Conservation (phyloP, 64 coral and sea anemone species). For the Actinia equina region DNA sequence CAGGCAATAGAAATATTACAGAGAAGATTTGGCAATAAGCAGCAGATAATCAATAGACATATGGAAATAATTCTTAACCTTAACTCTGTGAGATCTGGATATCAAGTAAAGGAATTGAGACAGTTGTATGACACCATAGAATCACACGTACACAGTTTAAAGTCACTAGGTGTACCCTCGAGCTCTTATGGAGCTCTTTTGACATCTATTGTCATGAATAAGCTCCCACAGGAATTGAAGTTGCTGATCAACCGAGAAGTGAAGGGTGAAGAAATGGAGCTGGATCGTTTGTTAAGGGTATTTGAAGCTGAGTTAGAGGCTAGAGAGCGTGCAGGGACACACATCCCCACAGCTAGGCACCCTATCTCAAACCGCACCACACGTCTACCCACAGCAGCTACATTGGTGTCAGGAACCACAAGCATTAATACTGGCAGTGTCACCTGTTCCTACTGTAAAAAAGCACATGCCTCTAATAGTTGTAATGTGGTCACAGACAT, state of each 20-base stretch:
- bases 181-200: slow-evolving; percentile 30
- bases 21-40: slow-evolving; percentile 43
- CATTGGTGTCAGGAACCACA: slow-evolving; percentile 6
- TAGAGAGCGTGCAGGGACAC: slow-evolving; percentile 24
- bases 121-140: slow-evolving; percentile 43
- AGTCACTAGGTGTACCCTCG: slow-evolving; percentile 10
- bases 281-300: slow-evolving; percentile 1
- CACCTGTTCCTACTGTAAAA: slow-evolving; percentile 52
- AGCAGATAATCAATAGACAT: slow-evolving; percentile 47
- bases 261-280: not conserved
- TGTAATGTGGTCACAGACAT: slow-evolving; percentile 63
- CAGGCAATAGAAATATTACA: slow-evolving; percentile 33
- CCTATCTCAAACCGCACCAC: not conserved
- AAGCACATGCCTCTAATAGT: slow-evolving; percentile 32
- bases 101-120: slow-evolving; percentile 16
- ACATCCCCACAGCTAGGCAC: not conserved
- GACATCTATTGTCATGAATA: slow-evolving; percentile 12
- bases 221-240: slow-evolving; percentile 17
- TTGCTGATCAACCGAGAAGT: slow-evolving; percentile 17
- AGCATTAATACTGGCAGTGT: not conserved
- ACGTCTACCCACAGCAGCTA: not conserved
- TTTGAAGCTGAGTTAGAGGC: slow-evolving; percentile 38
- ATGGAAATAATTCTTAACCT: slow-evolving; percentile 49
- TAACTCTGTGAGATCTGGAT: not conserved
- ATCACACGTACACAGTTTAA: slow-evolving; percentile 39